Evolutionary conservation across 2,888 invertebrate genomes (phyloP).

Genomic region (Adelognathus sp.): DNA sequence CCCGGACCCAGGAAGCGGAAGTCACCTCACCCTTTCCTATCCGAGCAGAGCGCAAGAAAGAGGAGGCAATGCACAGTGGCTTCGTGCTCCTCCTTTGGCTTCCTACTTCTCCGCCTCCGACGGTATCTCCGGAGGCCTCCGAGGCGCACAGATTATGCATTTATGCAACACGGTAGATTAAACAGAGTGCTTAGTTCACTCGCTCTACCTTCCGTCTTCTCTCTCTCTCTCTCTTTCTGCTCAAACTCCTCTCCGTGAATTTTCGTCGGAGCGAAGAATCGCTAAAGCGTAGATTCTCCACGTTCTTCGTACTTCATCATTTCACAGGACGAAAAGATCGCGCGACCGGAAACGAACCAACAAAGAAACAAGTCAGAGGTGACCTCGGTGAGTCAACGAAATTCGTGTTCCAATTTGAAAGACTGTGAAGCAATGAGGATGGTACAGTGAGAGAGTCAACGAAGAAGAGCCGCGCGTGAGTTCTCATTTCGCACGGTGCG

Average conservation of each 20-base stretch:
- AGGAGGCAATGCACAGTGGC: neutral
- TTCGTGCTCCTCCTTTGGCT: neutral
- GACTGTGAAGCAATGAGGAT: neutral
- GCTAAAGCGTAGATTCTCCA: no score
- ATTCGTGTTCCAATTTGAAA: conserved; percentile 46
- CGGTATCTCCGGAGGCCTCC: conserved; percentile 51
- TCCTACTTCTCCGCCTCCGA: neutral
- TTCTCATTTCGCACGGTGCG: conserved; percentile 14
- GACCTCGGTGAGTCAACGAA: no score
- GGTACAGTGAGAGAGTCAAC: conserved; percentile 8
- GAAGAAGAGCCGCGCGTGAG: conserved; percentile 21
- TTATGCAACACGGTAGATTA: conserved; percentile 75
- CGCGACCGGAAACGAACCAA: no score
- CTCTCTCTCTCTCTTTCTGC: neutral
- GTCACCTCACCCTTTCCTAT: neutral
- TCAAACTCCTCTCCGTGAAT: no score
- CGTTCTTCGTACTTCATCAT: no score
- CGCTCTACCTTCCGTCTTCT: conserved; percentile 26
- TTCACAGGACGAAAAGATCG: no score
- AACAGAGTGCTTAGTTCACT: conserved; percentile 67
- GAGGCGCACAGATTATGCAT: conserved; percentile 70
- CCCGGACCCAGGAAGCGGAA: conserved; percentile 53
- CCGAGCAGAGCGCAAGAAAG: conserved; percentile 27
- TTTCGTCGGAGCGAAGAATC: no score
- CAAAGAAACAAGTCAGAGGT: conserved; percentile 24